A percentile compares a stretch with the other conserved stretches of the same genome.
These are phyloP conservation scores for Heptranchias perlo DNA, from an alignment of 2,113 vertebrate genomes.

Conservation along the genomic window DNA sequence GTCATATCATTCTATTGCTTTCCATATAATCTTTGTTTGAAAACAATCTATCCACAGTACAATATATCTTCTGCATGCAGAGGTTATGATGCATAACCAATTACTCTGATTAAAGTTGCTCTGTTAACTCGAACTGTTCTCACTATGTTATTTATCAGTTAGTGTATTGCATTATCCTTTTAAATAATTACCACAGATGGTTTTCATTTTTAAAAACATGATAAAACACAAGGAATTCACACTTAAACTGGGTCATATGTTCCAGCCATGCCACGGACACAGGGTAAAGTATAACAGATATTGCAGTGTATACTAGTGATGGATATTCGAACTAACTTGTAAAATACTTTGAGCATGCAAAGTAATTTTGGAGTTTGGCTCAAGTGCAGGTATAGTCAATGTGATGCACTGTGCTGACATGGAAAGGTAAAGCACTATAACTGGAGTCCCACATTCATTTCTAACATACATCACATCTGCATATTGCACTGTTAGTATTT, in stretches of 20 bases:
- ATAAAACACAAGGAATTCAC: not conserved
- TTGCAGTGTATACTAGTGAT: not conserved
- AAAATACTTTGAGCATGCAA: not conserved
- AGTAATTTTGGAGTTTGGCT: not conserved
- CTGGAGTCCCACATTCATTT: not conserved
- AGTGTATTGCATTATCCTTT: constrained; percentile 34
- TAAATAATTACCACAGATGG: constrained; percentile 30
- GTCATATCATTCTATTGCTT: constrained; percentile 36
- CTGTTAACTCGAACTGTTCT: constrained; percentile 31
- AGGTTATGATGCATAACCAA: constrained; percentile 37
- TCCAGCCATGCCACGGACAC: not conserved
- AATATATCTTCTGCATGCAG: constrained; percentile 36
- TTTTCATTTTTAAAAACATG: constrained; percentile 22
- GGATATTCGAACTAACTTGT: not conserved
- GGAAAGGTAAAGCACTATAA: not conserved
- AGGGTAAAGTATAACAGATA: not conserved
- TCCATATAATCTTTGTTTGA: constrained; percentile 33
- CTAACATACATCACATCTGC: not conserved
- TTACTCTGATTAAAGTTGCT: constrained; percentile 36
- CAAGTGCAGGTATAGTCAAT: not conserved
- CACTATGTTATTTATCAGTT: constrained; percentile 28
- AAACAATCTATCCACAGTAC: constrained; percentile 35
- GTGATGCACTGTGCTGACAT: not conserved
- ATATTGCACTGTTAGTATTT: not conserved
- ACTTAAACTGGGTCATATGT: not conserved